Percentiles rank a stretch among this genome's conserved stretches.
Evolutionary conservation across 2,888 invertebrate genomes (phyloP).

Genomic region (Mayetiola destructor): DNA sequence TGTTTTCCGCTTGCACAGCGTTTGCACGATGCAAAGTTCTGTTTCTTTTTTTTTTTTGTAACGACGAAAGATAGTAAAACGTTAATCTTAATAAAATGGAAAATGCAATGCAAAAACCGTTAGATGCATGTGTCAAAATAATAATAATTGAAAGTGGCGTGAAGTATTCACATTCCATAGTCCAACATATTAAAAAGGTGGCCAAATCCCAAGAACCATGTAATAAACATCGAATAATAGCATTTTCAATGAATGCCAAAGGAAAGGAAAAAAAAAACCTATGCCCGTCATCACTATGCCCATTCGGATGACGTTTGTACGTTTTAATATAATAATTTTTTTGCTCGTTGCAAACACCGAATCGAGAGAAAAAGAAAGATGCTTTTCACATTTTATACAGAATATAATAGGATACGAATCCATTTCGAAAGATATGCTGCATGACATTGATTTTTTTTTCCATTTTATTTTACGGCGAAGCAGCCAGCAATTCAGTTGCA

Average conservation of each 20-base stretch:
- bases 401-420: too few relatives aligned
- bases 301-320: background rate
- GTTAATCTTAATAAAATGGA: too few relatives aligned
- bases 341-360: background rate
- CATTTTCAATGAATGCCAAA: background rate
- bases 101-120: slow-evolving; percentile 6
- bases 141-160: slow-evolving; percentile 8
- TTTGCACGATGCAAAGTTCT: background rate
- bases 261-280: background rate
- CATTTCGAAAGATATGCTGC: too few relatives aligned
- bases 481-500: too few relatives aligned
- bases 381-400: too few relatives aligned
- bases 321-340: slow-evolving; percentile 3
- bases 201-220: background rate
- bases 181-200: background rate
- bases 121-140: slow-evolving; percentile 4
- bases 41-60: background rate
- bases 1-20: background rate
- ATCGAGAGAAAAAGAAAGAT: too few relatives aligned
- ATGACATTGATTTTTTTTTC: too few relatives aligned
- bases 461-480: too few relatives aligned
- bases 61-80: too few relatives aligned
- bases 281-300: background rate
- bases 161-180: slow-evolving; percentile 5
- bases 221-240: slow-evolving; percentile 1